Evolutionary conservation across 2,113 vertebrate genomes (phyloP).

Genomic region (Malurus melanocephalus): DNA sequence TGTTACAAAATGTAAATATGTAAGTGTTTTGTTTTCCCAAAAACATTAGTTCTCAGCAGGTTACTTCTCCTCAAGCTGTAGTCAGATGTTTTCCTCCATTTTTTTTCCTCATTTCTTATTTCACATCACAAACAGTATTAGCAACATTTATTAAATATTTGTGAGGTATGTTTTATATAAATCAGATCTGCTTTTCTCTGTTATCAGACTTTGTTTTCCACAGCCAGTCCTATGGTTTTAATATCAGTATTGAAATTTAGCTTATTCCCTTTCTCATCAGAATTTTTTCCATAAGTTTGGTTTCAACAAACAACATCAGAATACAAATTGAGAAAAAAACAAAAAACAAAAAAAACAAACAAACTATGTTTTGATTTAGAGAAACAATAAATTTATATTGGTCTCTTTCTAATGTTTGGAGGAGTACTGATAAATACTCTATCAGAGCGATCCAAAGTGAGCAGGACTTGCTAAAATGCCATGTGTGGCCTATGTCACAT

Average conservation of each 20-base stretch:
- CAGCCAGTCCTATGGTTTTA: neutral
- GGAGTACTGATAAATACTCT: neutral
- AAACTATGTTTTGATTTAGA: neutral
- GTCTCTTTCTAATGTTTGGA: neutral
- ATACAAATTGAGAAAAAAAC: neutral
- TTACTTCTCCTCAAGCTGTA: neutral
- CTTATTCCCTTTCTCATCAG: neutral
- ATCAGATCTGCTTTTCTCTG: neutral
- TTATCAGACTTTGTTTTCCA: neutral
- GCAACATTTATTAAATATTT: neutral
- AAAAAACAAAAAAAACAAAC: neutral
- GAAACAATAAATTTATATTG: neutral
- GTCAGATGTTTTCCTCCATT: neutral
- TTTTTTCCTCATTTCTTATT: neutral
- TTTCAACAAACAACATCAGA: neutral
- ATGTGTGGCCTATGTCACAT: neutral
- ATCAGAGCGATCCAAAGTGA: neutral
- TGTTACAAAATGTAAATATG: neutral
- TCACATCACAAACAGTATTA: neutral
- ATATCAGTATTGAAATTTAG: neutral
- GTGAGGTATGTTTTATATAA: neutral
- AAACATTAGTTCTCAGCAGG: neutral
- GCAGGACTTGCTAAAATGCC: neutral
- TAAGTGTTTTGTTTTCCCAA: neutral
- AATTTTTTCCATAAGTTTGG: neutral